These are phyloP conservation scores for Lagodon rhomboides DNA, from an alignment of 2,797 vertebrate species.

Conservation along the genomic window DNA sequence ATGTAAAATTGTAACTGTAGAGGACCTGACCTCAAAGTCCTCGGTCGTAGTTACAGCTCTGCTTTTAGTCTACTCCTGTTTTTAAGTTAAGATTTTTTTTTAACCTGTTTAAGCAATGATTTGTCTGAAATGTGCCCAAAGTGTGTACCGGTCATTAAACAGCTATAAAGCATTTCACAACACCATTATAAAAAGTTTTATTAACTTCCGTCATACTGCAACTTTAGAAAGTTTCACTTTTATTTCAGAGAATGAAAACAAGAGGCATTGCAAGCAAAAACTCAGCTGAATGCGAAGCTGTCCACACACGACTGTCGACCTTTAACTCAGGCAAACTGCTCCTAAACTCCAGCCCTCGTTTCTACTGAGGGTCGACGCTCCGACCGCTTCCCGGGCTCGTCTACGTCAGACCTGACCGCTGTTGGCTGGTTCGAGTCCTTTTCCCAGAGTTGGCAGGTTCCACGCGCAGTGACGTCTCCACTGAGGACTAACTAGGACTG, in stretches of 20 bases:
- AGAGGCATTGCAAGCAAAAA: constrained; percentile 48
- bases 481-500: constrained; percentile 50
- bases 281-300: constrained; percentile 24
- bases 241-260: constrained; percentile 54
- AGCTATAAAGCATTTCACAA: constrained; percentile 19
- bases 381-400: not conserved
- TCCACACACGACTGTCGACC: constrained; percentile 29
- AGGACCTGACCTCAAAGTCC: not conserved
- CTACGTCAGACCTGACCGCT: constrained; percentile 26
- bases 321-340: constrained; percentile 23
- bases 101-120: not conserved
- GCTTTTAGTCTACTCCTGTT: too few species aligned
- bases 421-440: constrained; percentile 33
- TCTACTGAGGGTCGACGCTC: constrained; percentile 15
- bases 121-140: not conserved
- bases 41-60: not conserved
- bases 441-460: constrained; percentile 28
- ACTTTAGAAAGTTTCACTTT: constrained; percentile 56
- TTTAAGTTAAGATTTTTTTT: not conserved
- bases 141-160: not conserved
- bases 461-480: not conserved
- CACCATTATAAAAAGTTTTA: constrained; percentile 61
- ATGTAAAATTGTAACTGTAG: not conserved
- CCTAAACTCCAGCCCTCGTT: constrained; percentile 24
- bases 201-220: constrained; percentile 54